Conservation (phyloP, 2,888 invertebrate genomes). For the Octodonta nipae region DNA sequence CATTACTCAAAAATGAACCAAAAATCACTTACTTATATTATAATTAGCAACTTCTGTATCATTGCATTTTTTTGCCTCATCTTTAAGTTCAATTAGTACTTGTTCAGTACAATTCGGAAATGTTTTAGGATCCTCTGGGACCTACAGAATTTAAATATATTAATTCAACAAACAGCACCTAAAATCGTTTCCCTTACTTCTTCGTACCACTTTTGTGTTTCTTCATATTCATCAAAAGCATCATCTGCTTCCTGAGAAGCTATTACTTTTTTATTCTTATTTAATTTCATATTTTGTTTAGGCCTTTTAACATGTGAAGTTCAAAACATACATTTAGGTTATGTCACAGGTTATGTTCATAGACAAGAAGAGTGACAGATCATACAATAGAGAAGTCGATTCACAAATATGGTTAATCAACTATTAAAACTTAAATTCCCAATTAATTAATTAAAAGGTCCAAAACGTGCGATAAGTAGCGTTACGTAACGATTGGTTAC, state of each 20-base stretch:
- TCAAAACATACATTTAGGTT: too few relatives aligned
- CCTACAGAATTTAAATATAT: conserved; percentile 25
- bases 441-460: too few relatives aligned
- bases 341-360: too few relatives aligned
- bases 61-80: conserved; percentile 52
- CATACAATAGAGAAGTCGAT: too few relatives aligned
- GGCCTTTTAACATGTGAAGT: too few relatives aligned
- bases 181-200: conserved; percentile 34
- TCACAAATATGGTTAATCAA: too few relatives aligned
- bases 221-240: conserved; percentile 20
- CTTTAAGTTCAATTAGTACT: conserved; percentile 44
- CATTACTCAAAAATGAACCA: too few relatives aligned
- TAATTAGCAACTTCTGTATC: conserved; percentile 51
- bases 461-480: too few relatives aligned
- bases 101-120: conserved; percentile 38
- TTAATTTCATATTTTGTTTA: conserved; percentile 11
- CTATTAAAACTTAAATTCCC: too few relatives aligned
- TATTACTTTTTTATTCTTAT: conserved; percentile 3
- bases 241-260: conserved; percentile 5
- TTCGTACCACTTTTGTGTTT: conserved; percentile 52
- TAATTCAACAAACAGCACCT: neutral
- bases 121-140: conserved; percentile 39
- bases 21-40: conserved; percentile 46
- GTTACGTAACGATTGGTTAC: too few relatives aligned
- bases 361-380: too few relatives aligned